phyloP scores from a whole-genome alignment of 2,888 invertebrate genomes.

The Eristalis arbustorum region DNA sequence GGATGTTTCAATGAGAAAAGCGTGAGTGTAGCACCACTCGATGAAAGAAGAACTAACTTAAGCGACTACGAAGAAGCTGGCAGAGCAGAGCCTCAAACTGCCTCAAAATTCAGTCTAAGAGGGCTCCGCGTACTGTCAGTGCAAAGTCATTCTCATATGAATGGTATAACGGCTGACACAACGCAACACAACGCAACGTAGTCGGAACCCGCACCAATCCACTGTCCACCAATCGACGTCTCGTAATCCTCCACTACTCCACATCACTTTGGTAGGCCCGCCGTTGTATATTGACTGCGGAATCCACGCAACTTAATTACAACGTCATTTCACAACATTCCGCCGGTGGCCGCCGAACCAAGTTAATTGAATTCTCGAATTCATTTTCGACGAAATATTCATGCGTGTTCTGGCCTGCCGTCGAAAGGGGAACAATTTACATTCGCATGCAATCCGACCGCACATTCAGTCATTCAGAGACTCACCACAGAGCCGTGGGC shows the following conservation, averaged over 20 bases:
- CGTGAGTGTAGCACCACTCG: too few species aligned
- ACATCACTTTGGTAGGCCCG: not conserved
- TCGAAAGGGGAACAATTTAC: conserved; percentile 16
- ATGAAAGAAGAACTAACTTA: too few species aligned
- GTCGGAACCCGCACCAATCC: not conserved
- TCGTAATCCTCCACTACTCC: too few species aligned
- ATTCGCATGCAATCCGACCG: not conserved
- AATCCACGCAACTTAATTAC: not conserved
- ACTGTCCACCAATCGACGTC: not conserved
- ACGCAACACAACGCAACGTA: too few species aligned
- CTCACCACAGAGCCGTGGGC: not conserved
- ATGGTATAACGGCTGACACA: too few species aligned
- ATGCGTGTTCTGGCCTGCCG: not conserved
- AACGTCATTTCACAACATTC: not conserved
- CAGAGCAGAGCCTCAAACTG: too few species aligned
- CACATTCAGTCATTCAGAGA: not conserved
- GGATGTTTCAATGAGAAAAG: too few species aligned
- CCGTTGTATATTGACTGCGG: not conserved
- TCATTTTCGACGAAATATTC: not conserved
- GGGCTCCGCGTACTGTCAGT: too few species aligned
- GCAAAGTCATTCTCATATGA: too few species aligned
- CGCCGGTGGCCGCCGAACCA: not conserved
- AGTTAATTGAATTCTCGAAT: conserved; percentile 3
- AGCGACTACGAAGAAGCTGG: too few species aligned
- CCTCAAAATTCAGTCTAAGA: too few species aligned